phyloP scores from a whole-genome alignment of 1,140 invertebrate genomes.

The Leptinotarsa texana region DNA sequence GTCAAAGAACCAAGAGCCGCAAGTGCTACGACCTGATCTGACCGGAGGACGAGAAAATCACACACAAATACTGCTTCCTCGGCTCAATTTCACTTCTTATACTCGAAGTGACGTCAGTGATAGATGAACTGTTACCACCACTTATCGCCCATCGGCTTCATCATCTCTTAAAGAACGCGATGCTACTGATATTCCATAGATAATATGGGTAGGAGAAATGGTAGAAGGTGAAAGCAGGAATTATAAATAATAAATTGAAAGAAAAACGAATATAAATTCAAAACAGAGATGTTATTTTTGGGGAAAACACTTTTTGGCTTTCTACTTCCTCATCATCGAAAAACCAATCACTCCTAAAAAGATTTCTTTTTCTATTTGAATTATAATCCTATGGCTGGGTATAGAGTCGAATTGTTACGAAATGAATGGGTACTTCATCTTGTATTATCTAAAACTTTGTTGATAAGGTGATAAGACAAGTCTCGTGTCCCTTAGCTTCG shows the following conservation, averaged over 20 bases:
- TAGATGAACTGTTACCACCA: slow-evolving; percentile 26
- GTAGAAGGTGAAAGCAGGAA: not conserved
- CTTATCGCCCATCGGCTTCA: slow-evolving; percentile 1
- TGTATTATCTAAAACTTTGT: no score
- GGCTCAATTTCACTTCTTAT: slow-evolving; percentile 22
- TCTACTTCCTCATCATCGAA: no score
- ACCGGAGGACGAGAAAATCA: slow-evolving; percentile 25
- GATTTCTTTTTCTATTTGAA: no score
- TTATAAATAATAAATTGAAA: not conserved
- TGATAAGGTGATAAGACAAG: no score
- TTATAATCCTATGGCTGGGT: no score
- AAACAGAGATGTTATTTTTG: no score
- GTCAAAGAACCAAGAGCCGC: not conserved
- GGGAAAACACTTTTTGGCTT: no score
- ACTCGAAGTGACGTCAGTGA: slow-evolving; percentile 18
- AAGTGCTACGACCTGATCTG: slow-evolving; percentile 22
- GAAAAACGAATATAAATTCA: no score
- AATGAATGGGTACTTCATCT: no score
- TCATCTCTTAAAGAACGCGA: not conserved
- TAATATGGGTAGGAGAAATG: not conserved
- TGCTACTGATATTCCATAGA: not conserved
- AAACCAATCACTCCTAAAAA: no score
- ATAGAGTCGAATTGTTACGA: no score
- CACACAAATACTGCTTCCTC: slow-evolving; percentile 14
- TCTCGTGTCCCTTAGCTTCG: no score